Conservation (phyloP, 2,113 vertebrate species). For the Monopterus albus region DNA sequence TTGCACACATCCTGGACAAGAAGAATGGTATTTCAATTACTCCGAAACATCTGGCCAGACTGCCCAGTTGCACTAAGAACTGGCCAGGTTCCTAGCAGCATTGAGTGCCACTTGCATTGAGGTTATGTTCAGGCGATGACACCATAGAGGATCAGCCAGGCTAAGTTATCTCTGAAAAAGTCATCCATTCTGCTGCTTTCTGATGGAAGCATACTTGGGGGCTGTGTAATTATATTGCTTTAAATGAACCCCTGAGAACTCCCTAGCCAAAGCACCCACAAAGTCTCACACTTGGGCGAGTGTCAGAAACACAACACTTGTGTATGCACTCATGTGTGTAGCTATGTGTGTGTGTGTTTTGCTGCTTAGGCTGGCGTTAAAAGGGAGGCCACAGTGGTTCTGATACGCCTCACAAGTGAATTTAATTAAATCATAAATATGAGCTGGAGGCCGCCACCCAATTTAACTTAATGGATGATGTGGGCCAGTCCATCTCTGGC, state of each 20-base stretch:
- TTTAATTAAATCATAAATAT: slow-evolving; percentile 89
- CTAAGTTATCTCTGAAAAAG: slow-evolving; percentile 79
- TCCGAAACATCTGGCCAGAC: slow-evolving; percentile 75
- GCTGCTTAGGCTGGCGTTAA: slow-evolving; percentile 79
- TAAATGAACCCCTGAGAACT: slow-evolving; percentile 81
- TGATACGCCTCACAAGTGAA: slow-evolving; percentile 84
- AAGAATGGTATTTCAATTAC: slow-evolving; percentile 66
- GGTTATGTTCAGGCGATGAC: slow-evolving; percentile 66
- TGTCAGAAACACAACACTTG: slow-evolving; percentile 71
- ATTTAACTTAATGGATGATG: slow-evolving; percentile 87
- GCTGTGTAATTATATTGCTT: slow-evolving; percentile 82
- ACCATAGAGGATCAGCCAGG: slow-evolving; percentile 70
- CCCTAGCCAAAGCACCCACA: slow-evolving; percentile 79
- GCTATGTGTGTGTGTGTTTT: slow-evolving; percentile 35
- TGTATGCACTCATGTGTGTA: slow-evolving; percentile 50
- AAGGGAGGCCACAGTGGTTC: slow-evolving; percentile 79
- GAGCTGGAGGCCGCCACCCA: slow-evolving; percentile 86
- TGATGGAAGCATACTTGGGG: slow-evolving; percentile 80
- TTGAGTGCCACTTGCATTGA: slow-evolving; percentile 61
- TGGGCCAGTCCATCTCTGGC: slow-evolving; percentile 84
- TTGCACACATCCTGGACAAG: slow-evolving; percentile 58
- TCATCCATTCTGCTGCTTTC: slow-evolving; percentile 81
- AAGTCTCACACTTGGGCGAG: slow-evolving; percentile 80
- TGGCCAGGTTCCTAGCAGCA: slow-evolving; percentile 54
- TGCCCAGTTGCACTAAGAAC: slow-evolving; percentile 57